These are phyloP conservation scores for Chaetodon trifascialis DNA, from an alignment of 2,113 vertebrate species.

Conservation along the genomic window DNA sequence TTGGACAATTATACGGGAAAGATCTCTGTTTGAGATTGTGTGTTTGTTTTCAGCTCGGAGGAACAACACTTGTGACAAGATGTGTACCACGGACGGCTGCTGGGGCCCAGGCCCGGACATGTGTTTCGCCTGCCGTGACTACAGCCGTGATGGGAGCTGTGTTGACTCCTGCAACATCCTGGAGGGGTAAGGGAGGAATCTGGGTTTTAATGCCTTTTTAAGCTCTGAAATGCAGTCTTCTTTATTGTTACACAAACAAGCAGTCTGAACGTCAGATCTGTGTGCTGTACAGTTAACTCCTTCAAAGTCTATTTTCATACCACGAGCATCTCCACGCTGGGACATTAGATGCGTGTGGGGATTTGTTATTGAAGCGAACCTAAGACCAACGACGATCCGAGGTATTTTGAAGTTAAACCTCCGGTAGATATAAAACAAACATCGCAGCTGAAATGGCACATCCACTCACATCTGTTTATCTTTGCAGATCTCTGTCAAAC, in stretches of 20 bases:
- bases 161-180: conserved; percentile 91
- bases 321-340: conserved; percentile 44
- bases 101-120: conserved; percentile 93
- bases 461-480: conserved; percentile 64
- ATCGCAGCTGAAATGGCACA: conserved; percentile 47
- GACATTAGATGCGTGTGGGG: conserved; percentile 37
- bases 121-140: conserved; percentile 90
- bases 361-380: conserved; percentile 48
- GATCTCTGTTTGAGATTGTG: conserved; percentile 31
- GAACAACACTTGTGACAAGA: conserved; percentile 85
- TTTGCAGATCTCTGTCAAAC: conserved; percentile 70
- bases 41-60: conserved; percentile 69
- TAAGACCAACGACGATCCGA: conserved; percentile 34
- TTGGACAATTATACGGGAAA: conserved; percentile 32
- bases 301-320: conserved; percentile 50
- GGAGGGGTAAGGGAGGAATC: conserved; percentile 87
- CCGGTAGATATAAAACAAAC: conserved; percentile 51
- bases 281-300: conserved; percentile 25
- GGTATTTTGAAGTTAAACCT: conserved; percentile 49
- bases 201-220: conserved; percentile 17
- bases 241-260: conserved; percentile 45
- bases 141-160: conserved; percentile 87
- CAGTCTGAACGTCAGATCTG: conserved; percentile 23
- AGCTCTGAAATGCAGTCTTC: conserved; percentile 30
- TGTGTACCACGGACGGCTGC: conserved; percentile 91